Base-by-base conservation (phyloP, 2,888 invertebrate species). In the Chymomyza caudatula region DNA sequence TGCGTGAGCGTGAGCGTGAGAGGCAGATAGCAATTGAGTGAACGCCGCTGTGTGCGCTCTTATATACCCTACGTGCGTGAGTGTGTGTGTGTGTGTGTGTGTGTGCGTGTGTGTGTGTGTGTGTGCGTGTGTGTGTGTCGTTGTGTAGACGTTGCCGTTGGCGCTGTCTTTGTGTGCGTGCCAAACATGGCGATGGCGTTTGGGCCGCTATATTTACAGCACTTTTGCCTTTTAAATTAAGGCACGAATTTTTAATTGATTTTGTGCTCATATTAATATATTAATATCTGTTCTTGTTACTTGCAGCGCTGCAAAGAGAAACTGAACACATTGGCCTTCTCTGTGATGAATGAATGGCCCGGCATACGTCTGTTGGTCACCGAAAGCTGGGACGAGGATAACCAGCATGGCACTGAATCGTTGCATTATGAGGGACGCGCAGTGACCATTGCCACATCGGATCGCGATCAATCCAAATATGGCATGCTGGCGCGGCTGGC, bases 341-440 rank as follows among this genome's bases (percentile, higher is more conserved):
- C 96, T 85, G 98, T 98, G 90, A 97, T 98, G 97, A 98, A 98
- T 92, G 96, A 97, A 90, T 98, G 98, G 98, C 98, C 98, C 0
- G 96, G 97, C n/a, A 95, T 98, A 71, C 93, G 94, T 81, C 92
- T 98, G 83, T 92, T 97, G 63, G 98, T 98, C 72, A 97, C 96
- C 74, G 98, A 98, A 91, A 97, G 97, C 62, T 98, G 98, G 98
- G 97, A 97, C 88, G 98, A 98, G 89, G 95, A 95, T 87, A 95
- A 96, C 89, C 92, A 94, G 63, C 90, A 90, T 73, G 89, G 89
- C 62, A 92, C 93, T 73, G 94, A 96, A 88, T 97, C 97, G 58
- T 92, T 98, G 78, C 98, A 98, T 92, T 98, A 98, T 92, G 98
- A 98, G 91, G 98, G 98, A 15, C 93, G 98, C 22, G 98, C 98